Evolutionary conservation across 2,888 invertebrate genomes (phyloP), one percentile per base, ranked within the genome.

Genomic region (Cephalotes varians): DNA sequence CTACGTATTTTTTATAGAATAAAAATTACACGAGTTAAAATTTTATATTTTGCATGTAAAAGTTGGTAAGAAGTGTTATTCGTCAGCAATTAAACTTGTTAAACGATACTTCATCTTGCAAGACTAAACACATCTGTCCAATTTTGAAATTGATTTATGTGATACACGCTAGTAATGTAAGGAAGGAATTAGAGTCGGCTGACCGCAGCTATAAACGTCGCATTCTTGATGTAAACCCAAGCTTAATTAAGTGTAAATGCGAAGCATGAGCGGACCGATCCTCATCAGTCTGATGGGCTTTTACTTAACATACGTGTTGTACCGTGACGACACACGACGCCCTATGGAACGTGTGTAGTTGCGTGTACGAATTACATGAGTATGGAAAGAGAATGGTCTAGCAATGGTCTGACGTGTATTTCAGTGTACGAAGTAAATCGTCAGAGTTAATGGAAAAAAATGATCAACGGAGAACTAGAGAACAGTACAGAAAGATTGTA

Each of bases 271-370:
- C 7, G 54, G 44, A 58, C 73, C 73, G 44, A 58, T 58, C 37
- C 73, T 40, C 79, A 73, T 73, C 79, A 79, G 72, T 7, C 58
- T 73, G 74, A 79, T 79, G 79, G 73, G 56, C 79, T 79, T 79
- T 79, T 73, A 79, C 79, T 79, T 72, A 79, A 58, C 74, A 31
- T 34, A 34, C 9, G 60, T 37, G 49, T 34, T 65, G 49, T 49
- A 62, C 51, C 47, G 34, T n/a, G 44, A 72, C 44, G 54, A 79
- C 56, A 44, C 25, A 44, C 44, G 25, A 12, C 56, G 9, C 2
- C 28, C 64, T 34, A 79, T 79, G 31, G 73, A 25, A 6, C 18
- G 44, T 21, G 44, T 21, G 44, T 56, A 79, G 44, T 56, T 56
- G 72, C 40, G 12, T 69, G 21, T 79, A 47, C 79, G 79, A 79